Percentiles rank a stretch among this genome's conserved stretches.
Evolutionary conservation across 2,888 invertebrate species (phyloP).

Genomic region (Netelia inedita): DNA sequence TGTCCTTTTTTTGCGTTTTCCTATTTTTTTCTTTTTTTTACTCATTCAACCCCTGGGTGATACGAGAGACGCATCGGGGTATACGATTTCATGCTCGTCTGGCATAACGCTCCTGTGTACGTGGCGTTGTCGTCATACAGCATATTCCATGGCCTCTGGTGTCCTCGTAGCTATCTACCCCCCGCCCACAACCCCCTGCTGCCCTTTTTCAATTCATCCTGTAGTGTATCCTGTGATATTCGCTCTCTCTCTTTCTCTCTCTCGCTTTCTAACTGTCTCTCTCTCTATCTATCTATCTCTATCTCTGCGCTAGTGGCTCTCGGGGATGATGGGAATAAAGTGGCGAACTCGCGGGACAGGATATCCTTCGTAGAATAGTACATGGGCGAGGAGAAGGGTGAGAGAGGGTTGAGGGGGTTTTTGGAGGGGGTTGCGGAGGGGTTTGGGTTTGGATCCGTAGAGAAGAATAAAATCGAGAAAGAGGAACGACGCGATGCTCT

Average conservation of each 20-base stretch:
- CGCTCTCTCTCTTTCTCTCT: not conserved
- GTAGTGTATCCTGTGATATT: not conserved
- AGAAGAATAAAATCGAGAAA: constrained; percentile 47
- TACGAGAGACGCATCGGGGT: constrained; percentile 33
- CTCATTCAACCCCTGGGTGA: constrained; percentile 15
- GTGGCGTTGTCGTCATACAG: constrained; percentile 45
- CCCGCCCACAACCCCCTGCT: not conserved
- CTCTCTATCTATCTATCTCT: not conserved
- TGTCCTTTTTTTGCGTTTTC: constrained; percentile 13
- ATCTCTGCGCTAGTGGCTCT: constrained; percentile 14
- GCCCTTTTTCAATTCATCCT: constrained; percentile 11
- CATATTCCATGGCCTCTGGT: constrained; percentile 19
- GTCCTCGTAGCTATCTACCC: constrained; percentile 28
- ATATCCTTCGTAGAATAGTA: constrained; percentile 56
- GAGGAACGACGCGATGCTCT: constrained; percentile 8
- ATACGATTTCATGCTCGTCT: constrained; percentile 54
- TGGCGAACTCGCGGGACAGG: constrained; percentile 62
- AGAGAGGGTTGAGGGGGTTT: not conserved
- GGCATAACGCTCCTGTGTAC: constrained; percentile 41
- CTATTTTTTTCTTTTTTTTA: constrained; percentile 19
- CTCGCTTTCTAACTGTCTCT: not conserved
- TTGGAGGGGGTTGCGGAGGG: no score
- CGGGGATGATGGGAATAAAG: constrained; percentile 65
- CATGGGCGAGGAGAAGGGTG: not conserved
- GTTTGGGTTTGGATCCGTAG: not conserved